Base-by-base conservation (phyloP, 2,797 vertebrate species). In the Notolepis coatsorum region DNA sequence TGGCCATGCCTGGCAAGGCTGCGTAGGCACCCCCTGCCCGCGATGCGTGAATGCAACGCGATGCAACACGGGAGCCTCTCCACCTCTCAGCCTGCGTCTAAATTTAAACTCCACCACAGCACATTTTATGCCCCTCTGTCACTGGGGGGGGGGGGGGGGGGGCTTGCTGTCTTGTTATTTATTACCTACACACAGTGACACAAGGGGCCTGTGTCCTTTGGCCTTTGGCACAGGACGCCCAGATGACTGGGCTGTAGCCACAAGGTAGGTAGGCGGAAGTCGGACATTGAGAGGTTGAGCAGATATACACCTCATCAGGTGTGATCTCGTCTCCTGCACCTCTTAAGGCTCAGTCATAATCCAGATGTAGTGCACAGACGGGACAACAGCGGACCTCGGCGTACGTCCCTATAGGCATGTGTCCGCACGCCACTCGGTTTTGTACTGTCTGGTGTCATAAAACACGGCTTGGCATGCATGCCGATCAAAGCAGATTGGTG, bases 41-140 rank as follows among this genome's bases (percentile, higher is more conserved):
- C 8, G n/a, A n/a, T n/a, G n/a, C n/a, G n/a, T n/a, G n/a, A n/a
- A n/a, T n/a, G 42, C 30, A 0, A 59, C 68, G 67, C 59, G 56
- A 42, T 65, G 52, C 65, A 25, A 63, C 56, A 75, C 68, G 67
- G n/a, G 71, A 76, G 64, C 70, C 37, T 63, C 75, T 77, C 55
- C 52, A 71, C 68, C 71, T 71, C 50, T 53, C n/a, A 72, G 52
- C 69, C 47, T 53, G 62, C 38, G 33, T 88, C 89, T 91, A 90
- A 85, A 88, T 90, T 85, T 90, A 91, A 89, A 87, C 81, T 42
- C 65, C 66, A 66, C 68, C 21, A 31, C 69, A 79, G 85, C 75
- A 84, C 80, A 84, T 87, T 91, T 82, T 78, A 68, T 86, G 66
- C 85, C 73, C 48, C 75, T n/a, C n/a, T 85, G 77, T 86, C 77